phyloP scores from a whole-genome alignment of 2,888 invertebrate species.

The Pammene aurita region DNA sequence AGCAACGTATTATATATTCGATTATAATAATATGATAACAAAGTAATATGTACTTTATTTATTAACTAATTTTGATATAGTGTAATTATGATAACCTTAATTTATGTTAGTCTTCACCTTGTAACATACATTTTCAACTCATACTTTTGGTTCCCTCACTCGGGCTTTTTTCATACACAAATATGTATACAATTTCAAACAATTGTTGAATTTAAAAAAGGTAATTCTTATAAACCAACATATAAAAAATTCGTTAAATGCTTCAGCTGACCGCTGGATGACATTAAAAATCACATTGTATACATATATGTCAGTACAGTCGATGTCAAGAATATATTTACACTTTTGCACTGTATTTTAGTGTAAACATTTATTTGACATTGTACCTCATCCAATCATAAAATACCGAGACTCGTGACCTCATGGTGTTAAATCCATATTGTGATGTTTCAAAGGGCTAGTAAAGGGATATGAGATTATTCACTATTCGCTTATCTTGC shows the following conservation, averaged over 20 bases:
- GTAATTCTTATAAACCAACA: too few species aligned
- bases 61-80: too few species aligned
- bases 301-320: too few species aligned
- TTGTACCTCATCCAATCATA: slow-evolving; percentile 16
- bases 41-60: not conserved
- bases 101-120: slow-evolving; percentile 9
- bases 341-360: too few species aligned
- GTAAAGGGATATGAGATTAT: slow-evolving; percentile 80
- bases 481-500: slow-evolving; percentile 58
- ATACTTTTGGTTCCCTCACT: slow-evolving; percentile 15
- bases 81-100: too few species aligned
- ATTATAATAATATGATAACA: not conserved
- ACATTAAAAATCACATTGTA: too few species aligned
- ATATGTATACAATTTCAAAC: not conserved
- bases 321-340: too few species aligned
- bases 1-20: not conserved
- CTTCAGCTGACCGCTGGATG: too few species aligned
- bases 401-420: not conserved
- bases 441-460: slow-evolving; percentile 52
- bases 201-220: too few species aligned
- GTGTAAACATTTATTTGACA: too few species aligned
- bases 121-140: slow-evolving; percentile 10
- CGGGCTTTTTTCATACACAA: slow-evolving; percentile 4
- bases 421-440: not conserved
- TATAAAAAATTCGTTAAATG: too few species aligned